Evolutionary conservation across 2,797 vertebrate genomes (phyloP), one percentile per base, ranked within the genome.

Genomic region (Distichodus sexfasciatus): DNA sequence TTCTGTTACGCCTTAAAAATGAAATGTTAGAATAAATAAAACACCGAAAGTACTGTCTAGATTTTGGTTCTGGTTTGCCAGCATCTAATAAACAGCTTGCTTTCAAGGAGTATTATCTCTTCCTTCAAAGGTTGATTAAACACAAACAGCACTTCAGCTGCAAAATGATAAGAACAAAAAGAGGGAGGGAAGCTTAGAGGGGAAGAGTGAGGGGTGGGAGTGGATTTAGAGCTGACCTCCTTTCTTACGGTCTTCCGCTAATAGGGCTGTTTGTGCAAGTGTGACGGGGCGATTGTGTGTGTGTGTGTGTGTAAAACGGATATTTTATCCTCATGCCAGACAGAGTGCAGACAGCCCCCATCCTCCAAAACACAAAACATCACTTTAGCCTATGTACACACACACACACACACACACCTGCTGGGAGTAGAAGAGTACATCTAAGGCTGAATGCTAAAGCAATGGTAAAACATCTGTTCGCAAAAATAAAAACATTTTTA

Each of bases 151-250:
- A n/a, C n/a, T n/a, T n/a, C n/a, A n/a, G n/a, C n/a, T n/a, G n/a
- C n/a, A n/a, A 4, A 12, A 2, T 14, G 11, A 41, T 2, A 41
- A 3, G n/a, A 14, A 12, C 11, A 12, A 14, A 40, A 2, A 12
- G 36, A 40, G 36, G n/a, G 36, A 12, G 6, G 14, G 1, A 15
- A 9, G 41, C 17, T 8, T 41, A 47, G 6, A 38, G 3, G 15
- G 31, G 3, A 3, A 41, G 36, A 44, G 41, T 3, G 12, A 38
- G 26, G 5, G 40, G 59, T 28, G 26, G 5, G 40, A 51, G 44
- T 24, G 50, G 54, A 66, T 66, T 66, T 51, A 61, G 31, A 24
- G 36, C 29, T 74, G 66, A 74, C 72, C 72, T 69, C 72, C 41
- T 65, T 72, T 44, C 58, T 64, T 69, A 74, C 64, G 51, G 66